Base-by-base conservation (phyloP, 2,113 vertebrate species). In the Rana temporaria region DNA sequence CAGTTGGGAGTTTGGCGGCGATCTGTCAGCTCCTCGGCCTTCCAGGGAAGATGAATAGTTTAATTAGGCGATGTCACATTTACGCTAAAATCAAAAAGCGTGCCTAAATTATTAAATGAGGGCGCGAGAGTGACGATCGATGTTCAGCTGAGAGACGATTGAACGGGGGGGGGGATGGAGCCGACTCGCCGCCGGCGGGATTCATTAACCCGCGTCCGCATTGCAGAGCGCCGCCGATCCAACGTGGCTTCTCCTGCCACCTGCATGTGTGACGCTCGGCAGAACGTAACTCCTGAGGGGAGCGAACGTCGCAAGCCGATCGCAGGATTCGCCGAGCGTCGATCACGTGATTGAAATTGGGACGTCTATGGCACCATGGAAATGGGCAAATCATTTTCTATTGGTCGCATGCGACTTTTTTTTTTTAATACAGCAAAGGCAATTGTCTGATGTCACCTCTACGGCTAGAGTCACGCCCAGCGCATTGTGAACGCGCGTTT, bases 1-100 rank as follows among this genome's bases (percentile, higher is more conserved):
- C 72, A 22, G 38, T 24, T 38, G 72, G 72, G 72, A 60, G 30
- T 75, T 22, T 20, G 32, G 24, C 6, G 55, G 8, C 18, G 69
- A 53, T 48, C 66, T 38, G 5, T n/a, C 48, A 17, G 30, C 30
- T 67, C 34, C 34, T 67, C 20, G 69, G 20, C 53, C 55, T 55
- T 55, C 53, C 69, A 56, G n/a, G n/a, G 26, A 72, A 72, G 48
- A 72, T 26, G 38, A 73, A 73, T 73, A 14, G 53, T 75, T 75
- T 62, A 59, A 60, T 75, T 75, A 60, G 15, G 59, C 14, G 3
- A n/a, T 38, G 14, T 53, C 70, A 30, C 70, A 18, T 57, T 57
- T 14, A 20, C 24, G 52, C 16, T 73, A 24, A 32, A 73, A 73
- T 73, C 70, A 73, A 30, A 71, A 18, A 52, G 52, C 52, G 16